Percentiles rank a stretch among this genome's conserved stretches.
Evolutionary conservation across 2,113 vertebrate species (phyloP).

Genomic region (Ahaetulla prasina): DNA sequence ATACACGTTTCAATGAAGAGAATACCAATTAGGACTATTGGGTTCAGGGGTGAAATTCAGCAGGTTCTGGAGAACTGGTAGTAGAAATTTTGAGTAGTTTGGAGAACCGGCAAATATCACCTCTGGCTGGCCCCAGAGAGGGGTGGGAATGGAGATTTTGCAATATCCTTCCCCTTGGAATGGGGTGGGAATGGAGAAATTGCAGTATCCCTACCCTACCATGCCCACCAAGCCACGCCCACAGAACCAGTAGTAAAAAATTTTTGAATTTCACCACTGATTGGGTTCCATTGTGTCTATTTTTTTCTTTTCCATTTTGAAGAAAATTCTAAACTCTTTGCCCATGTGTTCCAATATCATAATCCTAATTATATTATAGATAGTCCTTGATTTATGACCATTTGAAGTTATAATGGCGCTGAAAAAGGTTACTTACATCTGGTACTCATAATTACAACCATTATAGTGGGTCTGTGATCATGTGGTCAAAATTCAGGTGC

Average conservation of each 20-base stretch:
- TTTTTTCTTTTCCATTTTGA: neutral
- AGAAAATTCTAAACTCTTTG: neutral
- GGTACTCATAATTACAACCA: neutral
- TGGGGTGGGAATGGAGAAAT: too few species aligned
- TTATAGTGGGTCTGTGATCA: neutral
- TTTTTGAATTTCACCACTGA: too few species aligned
- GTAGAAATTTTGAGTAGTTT: too few species aligned
- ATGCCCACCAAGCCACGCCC: too few species aligned
- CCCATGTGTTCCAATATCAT: neutral
- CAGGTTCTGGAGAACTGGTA: too few species aligned
- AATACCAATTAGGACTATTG: neutral
- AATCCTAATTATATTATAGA: neutral
- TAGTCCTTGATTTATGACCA: neutral
- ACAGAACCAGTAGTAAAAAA: too few species aligned
- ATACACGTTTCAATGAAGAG: neutral
- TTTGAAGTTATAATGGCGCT: neutral
- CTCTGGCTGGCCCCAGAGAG: too few species aligned
- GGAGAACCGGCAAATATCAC: too few species aligned
- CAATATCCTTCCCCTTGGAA: too few species aligned
- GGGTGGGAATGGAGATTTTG: too few species aligned
- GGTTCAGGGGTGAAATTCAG: too few species aligned
- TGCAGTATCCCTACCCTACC: too few species aligned
- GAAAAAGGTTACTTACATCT: neutral
- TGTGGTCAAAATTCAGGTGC: neutral
- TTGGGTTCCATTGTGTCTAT: neutral